Evolutionary conservation across 2,113 vertebrate genomes (phyloP).

Genomic region (Spermophilus dauricus): DNA sequence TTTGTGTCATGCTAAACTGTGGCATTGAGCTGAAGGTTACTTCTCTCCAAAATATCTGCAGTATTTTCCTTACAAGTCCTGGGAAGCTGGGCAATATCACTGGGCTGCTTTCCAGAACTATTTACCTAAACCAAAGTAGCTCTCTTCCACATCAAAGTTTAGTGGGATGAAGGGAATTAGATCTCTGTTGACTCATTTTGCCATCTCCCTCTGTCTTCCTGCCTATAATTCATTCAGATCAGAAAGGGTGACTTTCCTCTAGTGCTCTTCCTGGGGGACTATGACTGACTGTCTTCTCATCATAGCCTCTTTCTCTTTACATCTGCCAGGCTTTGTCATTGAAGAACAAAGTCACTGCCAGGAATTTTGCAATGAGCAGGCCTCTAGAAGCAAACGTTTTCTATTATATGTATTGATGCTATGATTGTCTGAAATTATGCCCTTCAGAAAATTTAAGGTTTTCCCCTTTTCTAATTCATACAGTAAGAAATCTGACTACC

Average conservation of each 20-base stretch:
- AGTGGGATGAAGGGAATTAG: not conserved
- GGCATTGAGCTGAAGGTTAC: not conserved
- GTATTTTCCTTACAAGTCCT: not conserved
- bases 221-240: not conserved
- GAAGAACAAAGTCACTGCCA: not conserved
- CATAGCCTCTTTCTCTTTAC: not conserved
- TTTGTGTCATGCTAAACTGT: not conserved
- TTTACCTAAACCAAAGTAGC: not conserved
- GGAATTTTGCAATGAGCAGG: not conserved
- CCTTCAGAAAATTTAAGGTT: not conserved
- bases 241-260: not conserved
- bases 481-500: not conserved
- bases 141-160: not conserved
- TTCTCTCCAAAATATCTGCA: not conserved
- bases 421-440: not conserved
- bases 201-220: not conserved
- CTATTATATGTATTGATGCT: not conserved
- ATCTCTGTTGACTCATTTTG: not conserved
- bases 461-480: not conserved
- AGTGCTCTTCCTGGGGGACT: not conserved
- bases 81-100: not conserved
- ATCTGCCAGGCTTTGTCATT: not conserved
- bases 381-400: not conserved
- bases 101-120: not conserved
- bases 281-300: not conserved